These are phyloP conservation scores for Hiodon alosoides DNA, from an alignment of 2,113 vertebrate species.

Conservation along the genomic window DNA sequence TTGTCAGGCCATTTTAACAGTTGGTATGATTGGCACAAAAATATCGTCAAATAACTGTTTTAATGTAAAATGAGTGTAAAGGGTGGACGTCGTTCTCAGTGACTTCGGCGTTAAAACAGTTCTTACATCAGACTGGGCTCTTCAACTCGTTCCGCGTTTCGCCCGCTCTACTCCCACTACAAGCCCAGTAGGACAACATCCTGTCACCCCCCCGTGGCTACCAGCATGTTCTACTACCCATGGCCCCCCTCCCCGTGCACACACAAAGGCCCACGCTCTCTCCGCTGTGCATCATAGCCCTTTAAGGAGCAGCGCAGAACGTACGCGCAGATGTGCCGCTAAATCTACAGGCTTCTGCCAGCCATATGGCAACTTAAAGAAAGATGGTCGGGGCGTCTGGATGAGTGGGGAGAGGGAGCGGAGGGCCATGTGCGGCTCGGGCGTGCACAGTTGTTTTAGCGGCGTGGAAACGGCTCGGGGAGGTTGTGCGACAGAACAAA, in stretches of 20 bases:
- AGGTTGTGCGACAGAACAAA: slow-evolving; percentile 98
- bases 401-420: slow-evolving; percentile 79
- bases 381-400: slow-evolving; percentile 97
- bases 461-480: slow-evolving; percentile 88
- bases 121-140: too few species aligned
- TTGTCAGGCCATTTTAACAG: too few species aligned
- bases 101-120: too few species aligned
- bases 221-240: slow-evolving; percentile 63
- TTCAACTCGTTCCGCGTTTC: slow-evolving; percentile 26
- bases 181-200: slow-evolving; percentile 39
- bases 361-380: slow-evolving; percentile 97
- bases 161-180: slow-evolving; percentile 34
- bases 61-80: too few species aligned
- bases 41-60: too few species aligned
- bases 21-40: too few species aligned
- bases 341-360: slow-evolving; percentile 97
- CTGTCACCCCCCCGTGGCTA: slow-evolving; percentile 55
- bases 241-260: slow-evolving; percentile 49
- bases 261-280: slow-evolving; percentile 32
- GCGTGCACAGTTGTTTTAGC: slow-evolving; percentile 95
- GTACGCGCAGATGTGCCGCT: slow-evolving; percentile 97
- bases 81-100: too few species aligned
- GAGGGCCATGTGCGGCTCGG: slow-evolving; percentile 90
- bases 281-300: slow-evolving; percentile 30
- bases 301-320: slow-evolving; percentile 74